These are phyloP conservation scores for Hapalemur alaotrensis DNA, from an alignment of 2,797 vertebrate species.

Conservation along the genomic window DNA sequence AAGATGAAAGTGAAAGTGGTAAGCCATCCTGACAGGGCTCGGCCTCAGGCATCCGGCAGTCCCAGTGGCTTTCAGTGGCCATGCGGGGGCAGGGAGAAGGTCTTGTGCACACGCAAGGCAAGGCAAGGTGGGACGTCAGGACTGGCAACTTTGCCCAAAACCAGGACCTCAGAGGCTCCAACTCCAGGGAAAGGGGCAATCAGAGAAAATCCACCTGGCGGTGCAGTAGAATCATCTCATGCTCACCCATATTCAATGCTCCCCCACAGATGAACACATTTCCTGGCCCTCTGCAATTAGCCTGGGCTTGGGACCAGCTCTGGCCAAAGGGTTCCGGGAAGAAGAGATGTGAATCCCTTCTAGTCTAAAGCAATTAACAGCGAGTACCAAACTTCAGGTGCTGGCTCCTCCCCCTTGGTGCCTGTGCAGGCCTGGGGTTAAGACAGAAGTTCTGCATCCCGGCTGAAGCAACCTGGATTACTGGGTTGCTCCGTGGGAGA, in stretches of 20 bases:
- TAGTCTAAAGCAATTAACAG: not conserved
- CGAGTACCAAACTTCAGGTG: not conserved
- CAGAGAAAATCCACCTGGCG: not conserved
- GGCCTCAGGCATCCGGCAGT: not conserved
- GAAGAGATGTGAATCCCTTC: not conserved
- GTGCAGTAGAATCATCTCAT: fast-evolving
- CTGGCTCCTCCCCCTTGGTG: fast-evolving
- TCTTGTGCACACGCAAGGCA: fast-evolving
- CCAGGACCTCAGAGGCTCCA: not conserved
- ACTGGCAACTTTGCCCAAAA: not conserved
- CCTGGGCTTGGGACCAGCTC: not conserved
- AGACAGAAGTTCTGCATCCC: not conserved
- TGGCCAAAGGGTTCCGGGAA: not conserved
- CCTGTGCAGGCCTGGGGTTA: fast-evolving
- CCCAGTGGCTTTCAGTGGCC: not conserved
- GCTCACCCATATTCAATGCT: not conserved
- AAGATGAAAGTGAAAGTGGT: not conserved
- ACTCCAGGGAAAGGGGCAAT: not conserved
- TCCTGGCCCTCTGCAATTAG: not conserved
- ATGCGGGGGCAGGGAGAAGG: not conserved
- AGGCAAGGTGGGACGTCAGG: too few relatives aligned
- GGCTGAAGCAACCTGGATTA: not conserved
- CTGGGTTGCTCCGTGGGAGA: not conserved
- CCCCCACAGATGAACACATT: not conserved
- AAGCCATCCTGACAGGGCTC: not conserved